Conservation (phyloP, 2,113 vertebrate species). For the Cacatua alba region DNA sequence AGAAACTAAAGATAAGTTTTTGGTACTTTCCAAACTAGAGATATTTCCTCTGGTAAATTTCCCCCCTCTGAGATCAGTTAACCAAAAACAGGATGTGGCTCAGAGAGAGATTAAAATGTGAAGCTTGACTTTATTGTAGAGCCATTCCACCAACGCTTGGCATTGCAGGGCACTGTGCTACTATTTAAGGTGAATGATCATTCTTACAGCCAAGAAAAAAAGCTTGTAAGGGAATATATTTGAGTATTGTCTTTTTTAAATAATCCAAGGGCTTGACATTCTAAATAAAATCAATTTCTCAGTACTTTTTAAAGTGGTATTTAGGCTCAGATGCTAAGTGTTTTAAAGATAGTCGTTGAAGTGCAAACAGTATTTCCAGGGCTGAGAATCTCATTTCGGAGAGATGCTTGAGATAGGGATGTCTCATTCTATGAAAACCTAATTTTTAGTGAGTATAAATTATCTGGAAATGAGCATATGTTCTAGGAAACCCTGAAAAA, state of each 20-base stretch:
- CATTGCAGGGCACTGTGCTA: not conserved
- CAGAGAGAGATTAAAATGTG: conserved; percentile 40
- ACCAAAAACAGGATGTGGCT: conserved; percentile 82
- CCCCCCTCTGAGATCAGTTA: conserved; percentile 77
- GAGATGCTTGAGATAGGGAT: not conserved
- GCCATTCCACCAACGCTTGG: not conserved
- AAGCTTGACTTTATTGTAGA: not conserved
- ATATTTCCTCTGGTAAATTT: conserved; percentile 79
- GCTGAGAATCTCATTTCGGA: not conserved
- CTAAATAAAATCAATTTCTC: not conserved
- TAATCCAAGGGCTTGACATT: not conserved
- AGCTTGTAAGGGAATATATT: not conserved
- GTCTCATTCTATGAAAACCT: not conserved
- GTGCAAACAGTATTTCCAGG: not conserved
- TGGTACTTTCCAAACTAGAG: conserved; percentile 81
- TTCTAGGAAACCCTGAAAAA: not conserved
- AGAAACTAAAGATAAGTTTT: conserved; percentile 74
- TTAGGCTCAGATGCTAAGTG: not conserved
- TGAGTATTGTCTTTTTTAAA: not conserved
- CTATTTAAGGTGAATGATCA: not conserved
- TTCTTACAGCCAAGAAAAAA: not conserved
- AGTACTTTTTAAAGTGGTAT: not conserved
- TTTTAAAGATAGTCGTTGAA: not conserved
- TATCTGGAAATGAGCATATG: not conserved
- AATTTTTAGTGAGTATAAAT: not conserved